These are phyloP conservation scores for Phyllostomus hastatus DNA, from an alignment of 2,113 vertebrate genomes.

Conservation along the genomic window DNA sequence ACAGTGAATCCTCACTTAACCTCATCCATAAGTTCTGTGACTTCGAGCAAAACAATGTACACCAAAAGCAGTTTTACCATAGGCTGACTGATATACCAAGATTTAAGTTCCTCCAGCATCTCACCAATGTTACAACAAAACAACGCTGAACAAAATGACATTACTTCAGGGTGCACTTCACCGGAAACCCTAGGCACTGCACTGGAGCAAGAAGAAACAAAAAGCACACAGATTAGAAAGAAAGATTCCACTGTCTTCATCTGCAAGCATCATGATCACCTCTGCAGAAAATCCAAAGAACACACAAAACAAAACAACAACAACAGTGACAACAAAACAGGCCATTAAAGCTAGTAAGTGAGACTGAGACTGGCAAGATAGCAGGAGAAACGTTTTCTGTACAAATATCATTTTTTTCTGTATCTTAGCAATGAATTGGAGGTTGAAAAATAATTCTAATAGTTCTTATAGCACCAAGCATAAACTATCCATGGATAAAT, in stretches of 20 bases:
- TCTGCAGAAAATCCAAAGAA: constrained; percentile 12
- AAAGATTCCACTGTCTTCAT: background rate
- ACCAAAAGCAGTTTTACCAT: too few species aligned
- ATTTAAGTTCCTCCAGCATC: background rate
- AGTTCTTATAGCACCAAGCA: background rate
- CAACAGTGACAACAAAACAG: background rate
- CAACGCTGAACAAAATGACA: background rate
- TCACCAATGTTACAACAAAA: background rate
- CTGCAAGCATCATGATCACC: background rate
- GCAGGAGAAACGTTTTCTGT: background rate
- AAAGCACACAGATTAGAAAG: background rate
- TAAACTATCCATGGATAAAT: background rate
- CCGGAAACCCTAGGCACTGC: background rate
- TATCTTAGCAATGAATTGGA: background rate
- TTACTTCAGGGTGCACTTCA: background rate
- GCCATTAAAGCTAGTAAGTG: background rate
- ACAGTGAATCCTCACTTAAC: too few species aligned
- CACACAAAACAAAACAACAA: background rate
- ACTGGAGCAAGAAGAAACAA: background rate
- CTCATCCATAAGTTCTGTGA: too few species aligned
- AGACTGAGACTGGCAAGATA: background rate
- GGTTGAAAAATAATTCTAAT: background rate
- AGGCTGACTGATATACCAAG: background rate
- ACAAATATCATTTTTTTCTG: background rate
- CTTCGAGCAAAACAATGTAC: too few species aligned